phyloP scores from a whole-genome alignment of 2,797 vertebrate genomes.

The Halcyon badia region DNA sequence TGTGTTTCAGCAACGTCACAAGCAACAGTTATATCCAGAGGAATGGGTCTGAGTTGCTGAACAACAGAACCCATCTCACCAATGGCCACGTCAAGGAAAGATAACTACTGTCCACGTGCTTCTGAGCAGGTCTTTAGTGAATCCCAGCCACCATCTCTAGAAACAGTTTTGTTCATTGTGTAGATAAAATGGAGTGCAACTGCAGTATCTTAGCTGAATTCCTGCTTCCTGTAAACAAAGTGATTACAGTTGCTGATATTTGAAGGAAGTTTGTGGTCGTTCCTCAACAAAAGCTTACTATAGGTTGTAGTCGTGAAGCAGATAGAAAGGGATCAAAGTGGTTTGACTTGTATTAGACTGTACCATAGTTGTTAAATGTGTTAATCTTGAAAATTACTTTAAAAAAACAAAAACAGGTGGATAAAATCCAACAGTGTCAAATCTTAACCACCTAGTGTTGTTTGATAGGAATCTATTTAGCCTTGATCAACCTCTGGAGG shows the following conservation, averaged over 20 bases:
- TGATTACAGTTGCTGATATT: background rate
- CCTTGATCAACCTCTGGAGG: background rate
- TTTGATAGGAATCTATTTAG: background rate
- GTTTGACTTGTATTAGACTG: background rate
- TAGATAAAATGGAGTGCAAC: constrained; percentile 3
- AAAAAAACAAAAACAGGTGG: background rate
- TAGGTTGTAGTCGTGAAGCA: constrained; percentile 1
- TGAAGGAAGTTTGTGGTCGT: background rate
- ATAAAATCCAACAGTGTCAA: background rate
- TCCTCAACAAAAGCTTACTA: background rate
- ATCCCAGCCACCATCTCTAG: background rate
- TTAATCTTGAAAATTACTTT: constrained; percentile 4
- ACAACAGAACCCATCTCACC: background rate
- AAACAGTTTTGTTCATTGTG: background rate
- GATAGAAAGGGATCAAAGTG: constrained; percentile 48
- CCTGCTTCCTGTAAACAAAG: background rate
- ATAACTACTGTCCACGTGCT: background rate
- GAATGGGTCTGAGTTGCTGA: background rate
- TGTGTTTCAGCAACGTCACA: background rate
- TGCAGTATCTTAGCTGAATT: constrained; percentile 8
- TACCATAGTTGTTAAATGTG: background rate
- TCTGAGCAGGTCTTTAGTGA: background rate
- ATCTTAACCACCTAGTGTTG: background rate
- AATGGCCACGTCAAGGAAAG: constrained; percentile 45
- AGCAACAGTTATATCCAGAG: background rate